phyloP scores from a whole-genome alignment of 2,888 invertebrate species.

The Mamestra brassicae region DNA sequence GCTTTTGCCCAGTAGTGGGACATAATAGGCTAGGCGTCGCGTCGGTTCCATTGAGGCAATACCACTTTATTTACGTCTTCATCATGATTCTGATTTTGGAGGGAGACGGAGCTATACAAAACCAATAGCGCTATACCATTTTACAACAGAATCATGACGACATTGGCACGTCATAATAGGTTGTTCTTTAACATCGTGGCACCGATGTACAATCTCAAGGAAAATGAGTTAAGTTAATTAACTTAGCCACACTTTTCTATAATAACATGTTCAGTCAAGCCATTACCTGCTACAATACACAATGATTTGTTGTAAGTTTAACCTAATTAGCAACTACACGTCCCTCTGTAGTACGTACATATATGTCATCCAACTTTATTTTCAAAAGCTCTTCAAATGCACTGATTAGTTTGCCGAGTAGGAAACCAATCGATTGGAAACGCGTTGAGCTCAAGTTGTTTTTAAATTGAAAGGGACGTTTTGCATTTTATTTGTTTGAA shows the following conservation, averaged over 20 bases:
- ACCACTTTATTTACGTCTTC: too few species aligned
- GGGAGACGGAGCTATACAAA: too few species aligned
- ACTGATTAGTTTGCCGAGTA: constrained; percentile 29
- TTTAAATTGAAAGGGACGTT: constrained; percentile 33
- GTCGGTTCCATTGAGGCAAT: too few species aligned
- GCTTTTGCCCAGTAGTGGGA: too few species aligned
- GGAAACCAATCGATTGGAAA: constrained; percentile 44
- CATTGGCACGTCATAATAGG: too few species aligned
- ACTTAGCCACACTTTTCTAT: background rate
- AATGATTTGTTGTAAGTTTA: background rate
- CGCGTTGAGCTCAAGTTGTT: constrained; percentile 33
- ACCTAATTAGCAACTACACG: constrained; percentile 3
- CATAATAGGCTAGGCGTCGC: too few species aligned
- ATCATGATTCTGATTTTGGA: too few species aligned
- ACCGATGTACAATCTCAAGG: background rate
- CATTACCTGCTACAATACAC: background rate
- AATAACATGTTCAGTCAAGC: background rate
- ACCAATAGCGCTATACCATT: too few species aligned
- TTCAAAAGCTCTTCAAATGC: constrained; percentile 34
- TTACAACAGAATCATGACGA: too few species aligned
- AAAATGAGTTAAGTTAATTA: background rate
- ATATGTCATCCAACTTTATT: background rate
- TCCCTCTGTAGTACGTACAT: background rate
- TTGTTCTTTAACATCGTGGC: too few species aligned
- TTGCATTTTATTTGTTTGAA: background rate